phyloP scores from a whole-genome alignment of 2,888 invertebrate species.

The Drosophila anomalipes region DNA sequence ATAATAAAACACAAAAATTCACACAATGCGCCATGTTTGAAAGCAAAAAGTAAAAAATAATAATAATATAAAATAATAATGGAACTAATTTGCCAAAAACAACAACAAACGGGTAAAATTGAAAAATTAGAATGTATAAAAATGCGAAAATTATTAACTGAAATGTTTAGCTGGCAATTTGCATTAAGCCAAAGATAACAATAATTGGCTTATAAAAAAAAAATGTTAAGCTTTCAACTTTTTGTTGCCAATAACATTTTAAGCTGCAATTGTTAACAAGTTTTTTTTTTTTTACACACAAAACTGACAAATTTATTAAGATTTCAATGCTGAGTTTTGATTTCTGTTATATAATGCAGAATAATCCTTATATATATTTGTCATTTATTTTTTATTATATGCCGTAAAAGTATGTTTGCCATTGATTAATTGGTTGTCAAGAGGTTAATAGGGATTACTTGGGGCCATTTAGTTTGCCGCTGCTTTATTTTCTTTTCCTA shows the following conservation, averaged over 20 bases:
- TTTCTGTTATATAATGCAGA: conserved; percentile 3
- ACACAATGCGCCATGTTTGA: conserved; percentile 52
- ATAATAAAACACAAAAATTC: conserved; percentile 43
- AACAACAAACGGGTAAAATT: conserved; percentile 6
- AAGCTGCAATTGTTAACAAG: conserved; percentile 41
- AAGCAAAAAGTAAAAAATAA: conserved; percentile 24
- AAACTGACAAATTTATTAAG: conserved; percentile 3
- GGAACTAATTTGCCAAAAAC: conserved; percentile 70
- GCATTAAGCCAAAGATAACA: conserved; percentile 52
- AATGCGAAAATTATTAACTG: conserved; percentile 37
- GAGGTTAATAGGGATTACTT: conserved; percentile 74
- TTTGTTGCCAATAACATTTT: conserved; percentile 13
- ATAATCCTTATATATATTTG: not conserved
- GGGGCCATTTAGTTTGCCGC: conserved; percentile 33
- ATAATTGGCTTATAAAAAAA: conserved; percentile 19
- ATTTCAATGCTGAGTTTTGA: not conserved
- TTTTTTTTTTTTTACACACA: not conserved
- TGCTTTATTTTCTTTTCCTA: conserved; percentile 11
- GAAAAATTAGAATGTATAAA: conserved; percentile 51
- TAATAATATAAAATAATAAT: conserved; percentile 44
- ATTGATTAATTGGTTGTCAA: conserved; percentile 67
- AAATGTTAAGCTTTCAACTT: conserved; percentile 1
- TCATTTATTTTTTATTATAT: not conserved
- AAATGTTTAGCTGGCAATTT: conserved; percentile 57
- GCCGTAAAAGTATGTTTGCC: conserved; percentile 18